A percentile compares a stretch with the other conserved stretches of the same genome.
Evolutionary conservation across 2,888 invertebrate species (phyloP).

Genomic region (Blomia tropicalis): DNA sequence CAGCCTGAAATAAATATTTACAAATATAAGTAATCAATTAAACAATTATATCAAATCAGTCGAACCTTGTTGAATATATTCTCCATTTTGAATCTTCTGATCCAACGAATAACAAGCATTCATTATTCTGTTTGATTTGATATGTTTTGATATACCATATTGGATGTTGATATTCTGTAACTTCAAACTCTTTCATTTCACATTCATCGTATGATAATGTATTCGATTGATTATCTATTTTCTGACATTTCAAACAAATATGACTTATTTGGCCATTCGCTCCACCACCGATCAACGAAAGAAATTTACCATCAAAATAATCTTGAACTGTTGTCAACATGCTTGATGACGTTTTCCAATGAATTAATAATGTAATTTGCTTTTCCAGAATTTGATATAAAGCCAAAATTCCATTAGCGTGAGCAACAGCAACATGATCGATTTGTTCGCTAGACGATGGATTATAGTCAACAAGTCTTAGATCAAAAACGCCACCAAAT

Average conservation of each 20-base stretch:
- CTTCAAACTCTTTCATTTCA: not conserved
- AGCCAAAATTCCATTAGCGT: slow-evolving; percentile 3
- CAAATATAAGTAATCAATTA: not conserved
- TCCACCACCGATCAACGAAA: not conserved
- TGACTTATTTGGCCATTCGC: not conserved
- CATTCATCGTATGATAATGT: not conserved
- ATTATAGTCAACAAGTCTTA: not conserved
- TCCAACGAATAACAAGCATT: not conserved
- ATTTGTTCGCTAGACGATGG: not conserved
- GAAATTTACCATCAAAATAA: not conserved
- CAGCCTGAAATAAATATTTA: not conserved
- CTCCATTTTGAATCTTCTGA: slow-evolving; percentile 9
- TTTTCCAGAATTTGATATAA: not conserved
- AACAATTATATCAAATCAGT: not conserved
- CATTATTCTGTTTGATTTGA: not conserved
- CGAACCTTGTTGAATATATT: not conserved
- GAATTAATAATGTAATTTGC: not conserved
- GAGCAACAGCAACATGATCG: not conserved
- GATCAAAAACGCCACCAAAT: slow-evolving; percentile 7
- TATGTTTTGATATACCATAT: not conserved
- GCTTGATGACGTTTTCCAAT: not conserved
- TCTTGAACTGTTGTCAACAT: slow-evolving; percentile 8
- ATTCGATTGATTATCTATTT: not conserved
- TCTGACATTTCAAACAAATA: not conserved
- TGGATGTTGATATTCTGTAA: not conserved